These are phyloP conservation scores for Hylaeus volcanicus DNA, from an alignment of 1,140 invertebrate species.

Conservation along the genomic window DNA sequence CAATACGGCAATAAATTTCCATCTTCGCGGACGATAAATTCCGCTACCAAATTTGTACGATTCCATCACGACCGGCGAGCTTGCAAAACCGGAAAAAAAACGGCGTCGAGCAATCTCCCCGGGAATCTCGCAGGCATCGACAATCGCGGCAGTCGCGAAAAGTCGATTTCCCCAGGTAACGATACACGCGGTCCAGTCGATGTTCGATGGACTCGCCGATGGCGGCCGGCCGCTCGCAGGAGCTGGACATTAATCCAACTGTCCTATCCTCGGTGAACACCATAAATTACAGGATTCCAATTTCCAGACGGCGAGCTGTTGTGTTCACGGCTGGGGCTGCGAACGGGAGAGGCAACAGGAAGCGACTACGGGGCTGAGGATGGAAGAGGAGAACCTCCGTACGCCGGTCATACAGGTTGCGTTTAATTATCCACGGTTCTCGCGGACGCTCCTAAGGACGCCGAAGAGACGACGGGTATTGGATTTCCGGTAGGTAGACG, in stretches of 20 bases:
- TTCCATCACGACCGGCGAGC: background rate
- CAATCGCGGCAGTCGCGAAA: constrained; percentile 22
- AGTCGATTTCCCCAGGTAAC: constrained; percentile 45
- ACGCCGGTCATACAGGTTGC: constrained; percentile 64
- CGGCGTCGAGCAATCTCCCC: background rate
- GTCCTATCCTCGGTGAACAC: constrained; percentile 51
- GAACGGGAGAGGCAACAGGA: constrained; percentile 39
- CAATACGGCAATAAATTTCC: constrained; percentile 9
- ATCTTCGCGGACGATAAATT: background rate
- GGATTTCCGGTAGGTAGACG: constrained; percentile 61
- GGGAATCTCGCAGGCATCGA: constrained; percentile 12
- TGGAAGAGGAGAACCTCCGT: constrained; percentile 27
- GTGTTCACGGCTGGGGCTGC: constrained; percentile 4
- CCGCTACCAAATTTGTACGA: background rate
- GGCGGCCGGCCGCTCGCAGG: background rate
- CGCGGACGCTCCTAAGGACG: constrained; percentile 45
- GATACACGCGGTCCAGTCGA: constrained; percentile 20
- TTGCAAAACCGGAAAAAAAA: background rate
- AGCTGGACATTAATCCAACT: constrained; percentile 67
- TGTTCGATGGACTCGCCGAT: constrained; percentile 3
- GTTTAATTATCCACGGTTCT: constrained; percentile 69
- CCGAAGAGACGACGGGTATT: constrained; percentile 44
- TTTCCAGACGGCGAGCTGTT: constrained; percentile 66
- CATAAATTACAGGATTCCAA: constrained; percentile 73
- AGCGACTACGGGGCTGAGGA: constrained; percentile 10